Conservation (phyloP, 2,888 invertebrate genomes). For the Caenorhabditis sp. region DNA sequence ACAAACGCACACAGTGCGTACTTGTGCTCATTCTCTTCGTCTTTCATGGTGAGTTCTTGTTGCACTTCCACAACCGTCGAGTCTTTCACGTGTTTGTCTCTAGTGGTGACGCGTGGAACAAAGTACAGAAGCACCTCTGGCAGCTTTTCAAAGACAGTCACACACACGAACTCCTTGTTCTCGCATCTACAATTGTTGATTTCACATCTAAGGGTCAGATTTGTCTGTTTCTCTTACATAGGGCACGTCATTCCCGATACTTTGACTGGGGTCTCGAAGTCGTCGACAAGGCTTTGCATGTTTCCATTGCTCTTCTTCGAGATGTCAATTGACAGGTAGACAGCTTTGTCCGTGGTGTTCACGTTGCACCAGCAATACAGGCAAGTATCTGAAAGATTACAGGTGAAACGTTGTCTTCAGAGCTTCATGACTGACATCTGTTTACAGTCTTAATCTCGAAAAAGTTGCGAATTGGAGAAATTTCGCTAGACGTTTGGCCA, state of each 20-base stretch:
- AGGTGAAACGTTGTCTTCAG: background rate
- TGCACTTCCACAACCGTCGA: constrained; percentile 12
- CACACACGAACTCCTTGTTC: background rate
- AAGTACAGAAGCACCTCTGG: constrained; percentile 35
- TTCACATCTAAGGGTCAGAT: no score
- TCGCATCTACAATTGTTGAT: constrained; percentile 9
- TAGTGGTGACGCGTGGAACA: constrained; percentile 22
- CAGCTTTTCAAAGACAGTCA: background rate
- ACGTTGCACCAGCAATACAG: background rate
- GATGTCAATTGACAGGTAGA: constrained; percentile 20
- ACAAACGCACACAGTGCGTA: constrained; percentile 20
- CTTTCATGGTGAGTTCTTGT: background rate
- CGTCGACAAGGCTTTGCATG: constrained; percentile 23
- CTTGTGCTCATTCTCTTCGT: background rate
- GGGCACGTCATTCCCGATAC: background rate
- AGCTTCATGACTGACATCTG: background rate
- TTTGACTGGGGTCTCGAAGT: background rate
- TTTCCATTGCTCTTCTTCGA: background rate
- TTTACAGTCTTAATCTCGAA: constrained; percentile 7
- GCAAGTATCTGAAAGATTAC: constrained; percentile 12
- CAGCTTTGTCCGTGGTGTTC: background rate
- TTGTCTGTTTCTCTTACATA: background rate
- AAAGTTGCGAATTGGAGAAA: constrained; percentile 19
- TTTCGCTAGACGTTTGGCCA: background rate
- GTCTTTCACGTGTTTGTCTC: constrained; percentile 12